Evolutionary conservation across 2,113 vertebrate species (phyloP).

Genomic region (Spermophilus dauricus): DNA sequence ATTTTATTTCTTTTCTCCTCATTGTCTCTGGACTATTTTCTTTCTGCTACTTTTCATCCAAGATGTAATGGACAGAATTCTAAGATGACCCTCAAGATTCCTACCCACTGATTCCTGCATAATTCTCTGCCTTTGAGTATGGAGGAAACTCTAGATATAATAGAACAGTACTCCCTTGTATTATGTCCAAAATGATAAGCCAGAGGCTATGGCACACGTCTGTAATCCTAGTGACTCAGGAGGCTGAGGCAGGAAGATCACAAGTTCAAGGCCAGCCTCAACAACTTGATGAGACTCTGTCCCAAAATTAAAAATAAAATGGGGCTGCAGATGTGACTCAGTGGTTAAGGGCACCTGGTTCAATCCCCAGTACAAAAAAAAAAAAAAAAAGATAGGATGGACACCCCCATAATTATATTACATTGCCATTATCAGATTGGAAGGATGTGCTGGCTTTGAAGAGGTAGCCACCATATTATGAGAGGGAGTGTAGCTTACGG

Average conservation of each 20-base stretch:
- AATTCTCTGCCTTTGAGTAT: background rate
- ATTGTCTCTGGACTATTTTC: background rate
- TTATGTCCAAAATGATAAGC: background rate
- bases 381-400: background rate
- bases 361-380: too few relatives aligned
- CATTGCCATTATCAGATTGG: background rate
- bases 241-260: too few relatives aligned
- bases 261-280: too few relatives aligned
- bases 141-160: background rate
- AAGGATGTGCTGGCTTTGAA: background rate
- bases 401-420: too few relatives aligned
- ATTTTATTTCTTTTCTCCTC: background rate
- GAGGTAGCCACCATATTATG: background rate
- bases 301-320: too few relatives aligned
- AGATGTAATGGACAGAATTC: background rate
- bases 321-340: too few relatives aligned
- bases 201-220: too few relatives aligned
- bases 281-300: too few relatives aligned
- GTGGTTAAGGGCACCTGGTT: too few relatives aligned
- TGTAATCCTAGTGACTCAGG: too few relatives aligned
- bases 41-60: background rate
- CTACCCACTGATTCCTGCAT: background rate
- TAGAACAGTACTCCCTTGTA: background rate
- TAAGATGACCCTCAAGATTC: background rate
- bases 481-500: background rate